Evolutionary conservation across 2,888 invertebrate species (phyloP).

Genomic region (Zygogramma bicolorata): DNA sequence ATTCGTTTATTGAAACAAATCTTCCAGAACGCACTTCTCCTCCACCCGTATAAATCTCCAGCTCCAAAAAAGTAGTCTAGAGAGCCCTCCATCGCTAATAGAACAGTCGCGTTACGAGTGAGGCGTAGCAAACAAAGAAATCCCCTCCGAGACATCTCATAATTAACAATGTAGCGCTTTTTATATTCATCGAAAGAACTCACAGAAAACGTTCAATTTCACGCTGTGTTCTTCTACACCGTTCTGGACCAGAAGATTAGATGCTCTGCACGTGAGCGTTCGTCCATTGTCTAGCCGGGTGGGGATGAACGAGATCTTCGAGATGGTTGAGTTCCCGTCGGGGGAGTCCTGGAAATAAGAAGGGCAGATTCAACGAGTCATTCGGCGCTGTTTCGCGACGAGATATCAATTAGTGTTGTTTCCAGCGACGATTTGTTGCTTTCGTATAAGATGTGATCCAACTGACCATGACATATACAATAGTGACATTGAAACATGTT

Average conservation of each 20-base stretch:
- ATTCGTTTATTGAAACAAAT: too few relatives aligned
- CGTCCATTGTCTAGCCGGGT: slow-evolving; percentile 83
- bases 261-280: slow-evolving; percentile 83
- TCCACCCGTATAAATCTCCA: too few relatives aligned
- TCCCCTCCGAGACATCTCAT: slow-evolving; percentile 39
- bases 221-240: slow-evolving; percentile 83
- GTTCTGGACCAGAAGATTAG: slow-evolving; percentile 80
- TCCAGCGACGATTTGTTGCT: too few relatives aligned
- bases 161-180: slow-evolving; percentile 50
- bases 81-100: slow-evolving; percentile 32
- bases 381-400: too few relatives aligned
- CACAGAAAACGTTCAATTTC: slow-evolving; percentile 89
- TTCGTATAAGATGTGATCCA: too few relatives aligned
- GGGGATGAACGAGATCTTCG: slow-evolving; percentile 81
- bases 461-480: too few relatives aligned
- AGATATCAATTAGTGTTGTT: too few relatives aligned
- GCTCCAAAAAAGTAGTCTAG: slow-evolving; percentile 23
- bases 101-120: slow-evolving; percentile 32
- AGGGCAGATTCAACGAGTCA: too few relatives aligned
- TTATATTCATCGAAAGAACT: slow-evolving; percentile 68
- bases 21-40: too few relatives aligned
- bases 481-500: too few relatives aligned
- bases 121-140: slow-evolving; percentile 44
- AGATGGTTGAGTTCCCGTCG: slow-evolving; percentile 85
- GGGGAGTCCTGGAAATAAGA: slow-evolving; percentile 79